Evolutionary conservation across 2,888 invertebrate species (phyloP), one percentile per base, ranked within the genome.

Genomic region (Eupithecia tripunctaria): DNA sequence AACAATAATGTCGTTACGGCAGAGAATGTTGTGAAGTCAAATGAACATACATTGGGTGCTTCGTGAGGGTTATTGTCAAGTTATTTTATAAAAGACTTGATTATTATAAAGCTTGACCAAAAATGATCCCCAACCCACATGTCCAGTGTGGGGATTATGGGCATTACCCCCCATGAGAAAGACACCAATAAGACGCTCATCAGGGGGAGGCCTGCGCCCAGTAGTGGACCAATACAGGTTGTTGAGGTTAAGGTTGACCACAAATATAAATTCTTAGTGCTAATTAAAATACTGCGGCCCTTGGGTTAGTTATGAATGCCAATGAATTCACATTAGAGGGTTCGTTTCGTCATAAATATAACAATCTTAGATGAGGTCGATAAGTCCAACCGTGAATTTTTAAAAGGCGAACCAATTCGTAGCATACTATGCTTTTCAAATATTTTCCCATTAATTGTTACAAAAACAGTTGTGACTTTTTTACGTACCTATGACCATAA

Each of bases 231-330:
- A n/a, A n/a, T n/a, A n/a, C n/a, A n/a, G n/a, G n/a, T n/a, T n/a
- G n/a, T n/a, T n/a, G n/a, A n/a, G n/a, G n/a, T n/a, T n/a, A n/a
- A n/a, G n/a, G n/a, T n/a, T n/a, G n/a, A n/a, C n/a, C n/a, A n/a
- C n/a, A n/a, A 64, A 64, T 59, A 68, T 64, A 65, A 71, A 68
- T 51, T 71, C 47, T 47, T 36, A 18, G 59, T 60, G 47, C 59
- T 64, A 36, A 70, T 72, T 70, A 70, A 65, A 70, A 71, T 74
- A 41, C 65, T 38, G 64, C 62, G 70, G 12, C 70, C 68, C 60
- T 56, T 25, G 67, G 21, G 63, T 67, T 60, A 59, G 68, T 65
- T 38, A 66, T 65, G 72, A 68, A 72, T 47, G 68, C 43, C 36
- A 47, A 59, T 70, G 67, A 71, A 68, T 68, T 70, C 29, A 56